Evolutionary conservation across 2,113 vertebrate genomes (phyloP).

Genomic region (Elgaria multicarinata): DNA sequence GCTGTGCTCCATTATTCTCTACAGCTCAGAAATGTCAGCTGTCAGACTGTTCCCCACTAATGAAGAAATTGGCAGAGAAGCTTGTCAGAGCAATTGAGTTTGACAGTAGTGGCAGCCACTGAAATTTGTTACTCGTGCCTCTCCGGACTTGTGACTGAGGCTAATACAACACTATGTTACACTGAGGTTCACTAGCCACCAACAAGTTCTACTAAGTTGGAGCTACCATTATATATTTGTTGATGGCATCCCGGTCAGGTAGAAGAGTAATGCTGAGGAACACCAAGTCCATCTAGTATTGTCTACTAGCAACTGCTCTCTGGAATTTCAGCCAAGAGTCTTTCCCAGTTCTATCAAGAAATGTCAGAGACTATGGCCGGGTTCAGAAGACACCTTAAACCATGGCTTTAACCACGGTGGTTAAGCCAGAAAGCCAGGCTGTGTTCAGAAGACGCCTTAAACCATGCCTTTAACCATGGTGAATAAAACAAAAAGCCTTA

Average conservation of each 20-base stretch:
- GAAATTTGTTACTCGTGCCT: not conserved
- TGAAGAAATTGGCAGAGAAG: not conserved
- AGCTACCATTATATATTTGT: not conserved
- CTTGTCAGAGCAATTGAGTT: not conserved
- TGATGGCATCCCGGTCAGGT: not conserved
- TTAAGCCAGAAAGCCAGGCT: too few species aligned
- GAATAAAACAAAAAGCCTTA: too few species aligned
- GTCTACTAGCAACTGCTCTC: not conserved
- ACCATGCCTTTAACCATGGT: too few species aligned
- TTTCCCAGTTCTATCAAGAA: too few species aligned
- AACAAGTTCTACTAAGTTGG: not conserved
- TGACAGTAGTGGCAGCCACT: not conserved
- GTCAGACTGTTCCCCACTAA: not conserved
- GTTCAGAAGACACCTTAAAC: too few species aligned
- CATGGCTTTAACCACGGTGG: too few species aligned
- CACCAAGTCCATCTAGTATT: not conserved
- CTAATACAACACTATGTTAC: not conserved
- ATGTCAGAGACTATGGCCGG: too few species aligned
- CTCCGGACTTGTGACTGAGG: not conserved
- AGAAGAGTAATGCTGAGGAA: not conserved
- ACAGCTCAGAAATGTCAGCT: conserved; percentile 5
- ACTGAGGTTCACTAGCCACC: not conserved
- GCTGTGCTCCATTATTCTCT: not conserved
- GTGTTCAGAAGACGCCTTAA: too few species aligned
- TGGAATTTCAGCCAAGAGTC: too few species aligned